Conservation (phyloP, 2,113 vertebrate genomes). For the Nibea coibor region DNA sequence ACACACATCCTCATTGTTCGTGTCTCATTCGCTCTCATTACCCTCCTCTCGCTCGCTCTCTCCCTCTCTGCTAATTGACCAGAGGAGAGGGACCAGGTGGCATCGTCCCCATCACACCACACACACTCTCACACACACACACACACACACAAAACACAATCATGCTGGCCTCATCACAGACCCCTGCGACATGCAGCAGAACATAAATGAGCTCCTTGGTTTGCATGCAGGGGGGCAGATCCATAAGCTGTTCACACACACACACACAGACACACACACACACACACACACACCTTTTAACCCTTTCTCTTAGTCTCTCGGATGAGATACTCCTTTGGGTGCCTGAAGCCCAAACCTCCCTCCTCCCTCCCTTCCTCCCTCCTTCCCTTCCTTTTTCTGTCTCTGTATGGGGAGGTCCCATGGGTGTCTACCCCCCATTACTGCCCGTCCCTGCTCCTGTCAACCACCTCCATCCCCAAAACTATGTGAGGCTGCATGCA, state of each 20-base stretch:
- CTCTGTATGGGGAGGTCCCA: constrained; percentile 29
- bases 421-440: constrained; percentile 56
- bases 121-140: constrained; percentile 39
- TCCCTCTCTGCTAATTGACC: constrained; percentile 81
- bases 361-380: not conserved
- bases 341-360: constrained; percentile 18
- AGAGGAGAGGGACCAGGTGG: constrained; percentile 71
- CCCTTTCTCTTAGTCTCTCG: constrained; percentile 52
- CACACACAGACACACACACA: constrained; percentile 20
- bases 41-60: constrained; percentile 37
- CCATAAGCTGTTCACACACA: constrained; percentile 59
- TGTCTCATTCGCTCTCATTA: constrained; percentile 43
- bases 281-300: constrained; percentile 46
- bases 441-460: constrained; percentile 42
- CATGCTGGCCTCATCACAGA: constrained; percentile 57
- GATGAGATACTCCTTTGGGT: constrained; percentile 59
- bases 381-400: constrained; percentile 16
- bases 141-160: constrained; percentile 33
- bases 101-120: constrained; percentile 60
- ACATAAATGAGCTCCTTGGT: constrained; percentile 87
- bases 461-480: constrained; percentile 33
- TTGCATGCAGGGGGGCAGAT: constrained; percentile 15
- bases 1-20: constrained; percentile 26
- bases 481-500: constrained; percentile 7
- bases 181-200: constrained; percentile 76